phyloP scores from a whole-genome alignment of 2,797 vertebrate species.

The Rhyacichthys aspro region DNA sequence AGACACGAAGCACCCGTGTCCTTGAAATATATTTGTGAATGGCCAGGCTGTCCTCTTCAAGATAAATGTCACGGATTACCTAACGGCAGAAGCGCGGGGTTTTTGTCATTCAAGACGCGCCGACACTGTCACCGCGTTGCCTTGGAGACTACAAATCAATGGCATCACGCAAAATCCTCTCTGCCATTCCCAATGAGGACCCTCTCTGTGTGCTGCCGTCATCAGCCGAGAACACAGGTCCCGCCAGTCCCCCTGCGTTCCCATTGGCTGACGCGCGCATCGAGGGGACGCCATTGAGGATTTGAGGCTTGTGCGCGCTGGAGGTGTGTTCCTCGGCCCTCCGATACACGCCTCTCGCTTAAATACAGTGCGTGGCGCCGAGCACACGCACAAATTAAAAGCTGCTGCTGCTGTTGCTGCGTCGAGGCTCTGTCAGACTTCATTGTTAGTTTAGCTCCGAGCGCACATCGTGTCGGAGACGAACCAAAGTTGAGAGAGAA shows the following conservation, averaged over 20 bases:
- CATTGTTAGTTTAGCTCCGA: conserved; percentile 32
- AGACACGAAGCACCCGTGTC: conserved; percentile 60
- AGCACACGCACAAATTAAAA: conserved; percentile 44
- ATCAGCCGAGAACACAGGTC: conserved; percentile 21
- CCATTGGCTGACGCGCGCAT: conserved; percentile 65
- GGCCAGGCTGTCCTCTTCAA: conserved; percentile 43
- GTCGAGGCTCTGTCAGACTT: neutral
- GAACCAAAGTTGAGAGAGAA: neutral
- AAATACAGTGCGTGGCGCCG: conserved; percentile 53
- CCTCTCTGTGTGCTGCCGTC: conserved; percentile 62
- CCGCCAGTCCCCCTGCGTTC: conserved; percentile 31
- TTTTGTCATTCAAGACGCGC: conserved; percentile 54
- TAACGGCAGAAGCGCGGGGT: conserved; percentile 26
- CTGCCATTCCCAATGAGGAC: conserved; percentile 55
- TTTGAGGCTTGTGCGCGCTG: conserved; percentile 45
- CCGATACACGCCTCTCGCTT: conserved; percentile 69
- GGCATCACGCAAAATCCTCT: conserved; percentile 57
- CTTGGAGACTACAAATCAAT: conserved; percentile 74
- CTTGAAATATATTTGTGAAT: conserved; percentile 72
- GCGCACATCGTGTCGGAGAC: neutral
- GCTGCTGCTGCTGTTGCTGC: neutral
- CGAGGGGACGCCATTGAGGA: conserved; percentile 73
- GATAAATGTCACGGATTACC: conserved; percentile 58
- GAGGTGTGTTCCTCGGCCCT: conserved; percentile 57
- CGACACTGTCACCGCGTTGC: conserved; percentile 60